Evolutionary conservation across 2,797 vertebrate genomes (phyloP), one percentile per base, ranked within the genome.

Genomic region (Phataginus tetradactyla): DNA sequence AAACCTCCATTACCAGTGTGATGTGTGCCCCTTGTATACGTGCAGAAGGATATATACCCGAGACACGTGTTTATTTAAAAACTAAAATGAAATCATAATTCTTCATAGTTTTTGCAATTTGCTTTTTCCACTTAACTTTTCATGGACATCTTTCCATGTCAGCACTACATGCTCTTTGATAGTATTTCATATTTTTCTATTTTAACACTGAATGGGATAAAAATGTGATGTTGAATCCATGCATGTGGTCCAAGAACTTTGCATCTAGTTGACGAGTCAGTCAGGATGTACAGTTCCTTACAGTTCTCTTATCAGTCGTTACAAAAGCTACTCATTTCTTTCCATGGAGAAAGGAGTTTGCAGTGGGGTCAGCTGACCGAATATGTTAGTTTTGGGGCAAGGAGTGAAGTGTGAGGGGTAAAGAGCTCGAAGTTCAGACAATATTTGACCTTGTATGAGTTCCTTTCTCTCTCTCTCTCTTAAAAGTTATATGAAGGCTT

Each of bases 261-360:
- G 42, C 45, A 34, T n/a, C 27, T 1, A 23, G 20, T 72, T 64
- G 63, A 59, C 80, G 51, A 29, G 23, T 61, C 34, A 34, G 51
- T 14, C 53, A 69, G 68, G 61, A 45, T 68, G 14, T 14, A 49
- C 12, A 15, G 20, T 59, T 89, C 66, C 57, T 13, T 61, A 18
- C 53, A 68, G 88, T 45, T 90, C 61, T 92, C 85, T 85, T 81
- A 86, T 59, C 89, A 96, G 77, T 61, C 92, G 49, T 61, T 53
- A 34, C 32, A 61, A 90, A 92, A 74, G 37, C 34, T 42, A 7
- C 4, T 51, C 27, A 15, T 53, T 91, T 59, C 39, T 81, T 80
- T 91, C 66, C 21, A 1, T 27, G 34, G 85, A 88, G 53, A 92
- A 87, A 66, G 34, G 53, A 37, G 9, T 51, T 72, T 81, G 27